Evolutionary conservation across 2,113 vertebrate species (phyloP).

Genomic region (Nyctereutes procyonoides): DNA sequence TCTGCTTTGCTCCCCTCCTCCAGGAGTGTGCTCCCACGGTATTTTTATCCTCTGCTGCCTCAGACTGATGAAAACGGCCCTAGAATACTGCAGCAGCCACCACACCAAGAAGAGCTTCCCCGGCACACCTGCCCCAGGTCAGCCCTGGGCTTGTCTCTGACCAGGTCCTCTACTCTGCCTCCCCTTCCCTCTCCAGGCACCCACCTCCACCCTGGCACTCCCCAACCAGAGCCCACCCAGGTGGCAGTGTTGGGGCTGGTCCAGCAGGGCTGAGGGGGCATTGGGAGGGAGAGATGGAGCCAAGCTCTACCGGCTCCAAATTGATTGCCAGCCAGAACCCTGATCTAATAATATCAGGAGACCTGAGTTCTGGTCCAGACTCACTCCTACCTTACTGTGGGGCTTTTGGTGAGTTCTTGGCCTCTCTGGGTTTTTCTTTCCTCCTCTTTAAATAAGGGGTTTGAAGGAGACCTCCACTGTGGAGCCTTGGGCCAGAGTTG

Average conservation of each 20-base stretch:
- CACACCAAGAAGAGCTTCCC: neutral
- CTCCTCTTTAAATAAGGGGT: conserved; percentile 10
- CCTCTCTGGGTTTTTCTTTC: neutral
- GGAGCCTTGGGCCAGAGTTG: neutral
- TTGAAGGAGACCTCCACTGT: neutral
- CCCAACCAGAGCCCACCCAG: neutral
- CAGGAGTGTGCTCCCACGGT: conserved; percentile 75
- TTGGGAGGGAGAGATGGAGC: neutral
- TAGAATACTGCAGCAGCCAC: conserved; percentile 28
- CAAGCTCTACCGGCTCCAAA: neutral
- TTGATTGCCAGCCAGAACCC: neutral
- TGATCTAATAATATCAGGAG: neutral
- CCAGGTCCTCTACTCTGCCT: neutral
- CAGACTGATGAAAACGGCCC: conserved; percentile 51
- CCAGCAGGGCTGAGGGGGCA: neutral
- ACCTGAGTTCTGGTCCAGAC: neutral
- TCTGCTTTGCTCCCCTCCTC: conserved; percentile 71
- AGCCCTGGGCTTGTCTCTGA: neutral
- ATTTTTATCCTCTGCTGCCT: conserved; percentile 75
- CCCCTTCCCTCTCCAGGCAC: neutral
- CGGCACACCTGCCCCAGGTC: neutral
- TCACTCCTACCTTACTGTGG: neutral
- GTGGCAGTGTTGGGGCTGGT: neutral
- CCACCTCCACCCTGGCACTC: neutral
- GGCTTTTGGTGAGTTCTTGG: neutral